Evolutionary conservation across 2,888 invertebrate genomes (phyloP), one percentile per base, ranked within the genome.

Genomic region (Philopedon plagiatum): DNA sequence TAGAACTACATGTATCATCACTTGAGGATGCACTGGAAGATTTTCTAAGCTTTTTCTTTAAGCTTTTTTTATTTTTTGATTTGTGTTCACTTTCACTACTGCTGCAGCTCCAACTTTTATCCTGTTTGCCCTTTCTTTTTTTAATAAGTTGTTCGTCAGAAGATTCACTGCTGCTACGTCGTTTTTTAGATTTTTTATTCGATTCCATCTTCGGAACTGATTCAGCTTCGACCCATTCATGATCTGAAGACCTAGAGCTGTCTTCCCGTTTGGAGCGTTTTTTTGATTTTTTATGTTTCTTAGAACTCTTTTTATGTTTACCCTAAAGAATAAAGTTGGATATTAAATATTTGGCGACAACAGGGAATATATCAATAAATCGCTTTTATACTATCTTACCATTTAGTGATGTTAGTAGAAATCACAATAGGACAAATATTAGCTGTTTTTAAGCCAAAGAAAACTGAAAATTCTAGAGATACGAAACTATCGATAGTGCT

Each of bases 201-300:
- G 1, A 26, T 23, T 13, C 34, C 51, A 11, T 39, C 29, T 54
- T 73, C 58, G 21, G 19, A 11, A 62, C 13, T 8, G 44, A 49
- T 15, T 71, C 71, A 29, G 69, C 68, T 75, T 75, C 75, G 15
- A 75, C 69, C 72, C 72, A 72, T 65, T 72, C 75, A 0, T 72
- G 46, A 51, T 74, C 74, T 26, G 73, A 73, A 21, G 74, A 74
- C 34, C 41, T 64, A 21, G 67, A 67, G 15, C 19, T 56, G 18
- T 26, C 29, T 56, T 39, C 13, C 13, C 21, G 23, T 8, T 21
- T 18, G 7, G 13, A n/a, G 23, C 15, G 23, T 15, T 21, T 58
- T 46, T 34, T 37, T 23, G 56, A 26, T 26, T 69, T 51, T 13
- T 64, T 67, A n/a, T 66, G 63, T 19, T 61, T 64, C 34, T 73